Percentiles rank a stretch among this genome's conserved stretches.
These are phyloP conservation scores for Tuberolachnus salignus DNA, from an alignment of 2,888 invertebrate genomes.

Conservation along the genomic window DNA sequence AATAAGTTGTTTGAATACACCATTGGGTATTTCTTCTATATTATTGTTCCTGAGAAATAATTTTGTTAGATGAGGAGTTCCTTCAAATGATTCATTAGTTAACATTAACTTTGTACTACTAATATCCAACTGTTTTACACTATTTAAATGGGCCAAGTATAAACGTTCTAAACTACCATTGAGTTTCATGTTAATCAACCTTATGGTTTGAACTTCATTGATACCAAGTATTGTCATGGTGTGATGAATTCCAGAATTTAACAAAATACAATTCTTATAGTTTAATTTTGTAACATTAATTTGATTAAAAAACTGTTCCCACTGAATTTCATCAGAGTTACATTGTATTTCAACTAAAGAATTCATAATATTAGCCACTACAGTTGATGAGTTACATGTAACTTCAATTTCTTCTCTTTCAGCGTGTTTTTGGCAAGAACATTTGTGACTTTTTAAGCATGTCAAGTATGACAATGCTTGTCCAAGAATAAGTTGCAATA, in stretches of 20 bases:
- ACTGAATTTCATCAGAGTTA: conserved; percentile 11
- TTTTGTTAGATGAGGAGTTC: conserved; percentile 15
- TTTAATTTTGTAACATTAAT: conserved; percentile 21
- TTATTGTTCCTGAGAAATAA: conserved; percentile 32
- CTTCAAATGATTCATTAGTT: conserved; percentile 42
- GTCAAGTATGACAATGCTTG: conserved; percentile 9
- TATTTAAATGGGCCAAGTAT: conserved; percentile 28
- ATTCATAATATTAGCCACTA: not conserved
- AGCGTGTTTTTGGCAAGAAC: conserved; percentile 3
- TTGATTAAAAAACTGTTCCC: conserved; percentile 24
- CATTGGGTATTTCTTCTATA: conserved; percentile 57
- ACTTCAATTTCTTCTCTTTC: conserved; percentile 27
- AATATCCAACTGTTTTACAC: conserved; percentile 9
- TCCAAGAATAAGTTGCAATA: conserved; percentile 28
- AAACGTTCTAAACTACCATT: conserved; percentile 3
- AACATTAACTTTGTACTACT: conserved; percentile 20
- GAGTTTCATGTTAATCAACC: not conserved
- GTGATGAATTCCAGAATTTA: conserved; percentile 26
- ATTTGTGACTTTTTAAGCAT: conserved; percentile 20
- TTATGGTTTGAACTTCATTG: not conserved
- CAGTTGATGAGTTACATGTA: conserved; percentile 10
- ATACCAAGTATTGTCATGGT: conserved; percentile 33
- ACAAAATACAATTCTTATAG: conserved; percentile 28
- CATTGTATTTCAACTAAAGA: conserved; percentile 27
- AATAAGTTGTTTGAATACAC: conserved; percentile 66